These are phyloP conservation scores for Pheosia tremula DNA, from an alignment of 2,888 invertebrate species.

Conservation along the genomic window DNA sequence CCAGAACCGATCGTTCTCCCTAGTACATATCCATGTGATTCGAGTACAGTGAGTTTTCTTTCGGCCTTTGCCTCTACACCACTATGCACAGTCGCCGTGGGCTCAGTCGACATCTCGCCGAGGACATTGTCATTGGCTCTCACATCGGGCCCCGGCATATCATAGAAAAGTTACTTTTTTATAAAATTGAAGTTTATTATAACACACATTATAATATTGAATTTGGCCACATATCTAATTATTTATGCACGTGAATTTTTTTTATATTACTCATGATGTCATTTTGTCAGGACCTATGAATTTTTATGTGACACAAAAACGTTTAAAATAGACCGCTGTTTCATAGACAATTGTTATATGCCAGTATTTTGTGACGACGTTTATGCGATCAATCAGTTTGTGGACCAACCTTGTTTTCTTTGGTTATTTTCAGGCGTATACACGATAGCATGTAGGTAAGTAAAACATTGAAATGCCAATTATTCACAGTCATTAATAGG, in stretches of 20 bases:
- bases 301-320: conserved; percentile 46
- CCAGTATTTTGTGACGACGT: conserved; percentile 26
- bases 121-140: conserved; percentile 79
- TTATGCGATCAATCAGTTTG: too few relatives aligned
- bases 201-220: conserved; percentile 76
- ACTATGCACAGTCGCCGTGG: conserved; percentile 74
- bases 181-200: conserved; percentile 55
- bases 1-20: conserved; percentile 92
- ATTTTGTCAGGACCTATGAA: conserved; percentile 62
- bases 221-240: conserved; percentile 64
- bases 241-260: conserved; percentile 61
- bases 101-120: conserved; percentile 79
- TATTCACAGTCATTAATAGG: too few relatives aligned
- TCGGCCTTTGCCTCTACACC: conserved; percentile 73
- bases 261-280: conserved; percentile 65
- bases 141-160: conserved; percentile 82
- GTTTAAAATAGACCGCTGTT: conserved; percentile 54
- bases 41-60: conserved; percentile 87
- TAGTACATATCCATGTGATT: conserved; percentile 90
- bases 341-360: conserved; percentile 31
- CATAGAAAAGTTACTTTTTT: conserved; percentile 68
- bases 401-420: too few relatives aligned
- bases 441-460: too few relatives aligned
- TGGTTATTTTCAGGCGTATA: too few relatives aligned
- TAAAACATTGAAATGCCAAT: too few relatives aligned